These are phyloP conservation scores for Hexactinellida sp. DNA, from an alignment of 37 sponge, comb jelly and placozoan species.

Conservation along the genomic window DNA sequence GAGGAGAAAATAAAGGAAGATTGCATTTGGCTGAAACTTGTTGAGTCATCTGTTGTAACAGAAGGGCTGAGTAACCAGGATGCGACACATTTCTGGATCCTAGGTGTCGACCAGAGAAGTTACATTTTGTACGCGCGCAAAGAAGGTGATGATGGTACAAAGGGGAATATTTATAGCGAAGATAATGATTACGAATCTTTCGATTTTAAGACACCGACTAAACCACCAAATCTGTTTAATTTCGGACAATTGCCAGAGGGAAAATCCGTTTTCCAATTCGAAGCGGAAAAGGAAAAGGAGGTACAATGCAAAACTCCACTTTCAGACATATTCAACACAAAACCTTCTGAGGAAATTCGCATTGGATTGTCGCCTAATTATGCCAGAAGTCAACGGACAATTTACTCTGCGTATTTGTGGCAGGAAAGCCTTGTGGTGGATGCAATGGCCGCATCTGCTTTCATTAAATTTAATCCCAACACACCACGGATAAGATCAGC, in stretches of 20 bases:
- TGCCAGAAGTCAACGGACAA: conserved; percentile 73
- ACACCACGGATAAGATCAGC: not conserved
- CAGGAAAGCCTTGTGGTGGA: conserved; percentile 80
- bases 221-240: not conserved
- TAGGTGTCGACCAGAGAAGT: not conserved
- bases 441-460: conserved; percentile 76
- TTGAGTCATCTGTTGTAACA: conserved; percentile 41
- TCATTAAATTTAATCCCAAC: conserved; percentile 72
- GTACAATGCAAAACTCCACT: not conserved
- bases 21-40: conserved; percentile 75
- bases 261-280: not conserved
- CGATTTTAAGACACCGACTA: conserved; percentile 7
- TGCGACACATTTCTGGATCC: conserved; percentile 8
- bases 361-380: conserved; percentile 77
- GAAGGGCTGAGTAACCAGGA: conserved; percentile 4
- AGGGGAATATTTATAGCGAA: conserved; percentile 17
- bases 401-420: conserved; percentile 92
- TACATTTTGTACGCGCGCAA: not conserved
- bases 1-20: conserved; percentile 67
- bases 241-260: not conserved
- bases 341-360: not conserved
- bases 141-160: conserved; percentile 4
- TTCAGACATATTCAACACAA: not conserved
- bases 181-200: not conserved
- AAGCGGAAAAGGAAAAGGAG: conserved; percentile 11